phyloP scores from a whole-genome alignment of 92 coral and sea anemone species.

The Desmophyllum pertusum region DNA sequence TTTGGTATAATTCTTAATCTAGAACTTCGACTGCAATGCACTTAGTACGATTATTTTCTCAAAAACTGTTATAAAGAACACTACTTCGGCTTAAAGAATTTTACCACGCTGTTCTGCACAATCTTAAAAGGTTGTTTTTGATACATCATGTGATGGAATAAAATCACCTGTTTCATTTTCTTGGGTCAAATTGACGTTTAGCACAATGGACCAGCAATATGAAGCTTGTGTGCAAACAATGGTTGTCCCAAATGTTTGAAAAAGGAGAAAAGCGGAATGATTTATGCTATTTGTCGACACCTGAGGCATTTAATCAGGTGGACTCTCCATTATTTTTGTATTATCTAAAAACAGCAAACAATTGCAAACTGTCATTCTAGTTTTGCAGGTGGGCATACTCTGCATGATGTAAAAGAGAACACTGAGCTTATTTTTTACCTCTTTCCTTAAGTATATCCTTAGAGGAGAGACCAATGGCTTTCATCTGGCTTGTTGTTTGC shows the following conservation, averaged over 20 bases:
- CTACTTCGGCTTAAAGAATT: too few relatives aligned
- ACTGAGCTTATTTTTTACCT: not conserved
- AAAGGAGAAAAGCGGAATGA: not conserved
- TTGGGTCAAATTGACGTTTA: too few relatives aligned
- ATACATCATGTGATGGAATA: too few relatives aligned
- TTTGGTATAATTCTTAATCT: too few relatives aligned
- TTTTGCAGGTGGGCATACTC: slow-evolving; percentile 26
- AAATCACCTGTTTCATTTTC: not conserved
- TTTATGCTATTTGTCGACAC: not conserved
- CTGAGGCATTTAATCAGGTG: slow-evolving; percentile 24
- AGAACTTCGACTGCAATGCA: too few relatives aligned
- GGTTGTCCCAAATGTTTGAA: not conserved
- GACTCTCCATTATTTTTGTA: not conserved
- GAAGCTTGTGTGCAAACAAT: too few relatives aligned
- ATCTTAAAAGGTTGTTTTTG: too few relatives aligned
- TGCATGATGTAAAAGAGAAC: not conserved
- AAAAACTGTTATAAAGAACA: too few relatives aligned
- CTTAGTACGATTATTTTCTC: too few relatives aligned
- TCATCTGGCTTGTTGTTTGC: not conserved
- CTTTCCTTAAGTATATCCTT: not conserved
- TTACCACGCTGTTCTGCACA: too few relatives aligned
- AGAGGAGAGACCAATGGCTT: slow-evolving; percentile 17
- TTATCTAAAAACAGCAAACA: not conserved
- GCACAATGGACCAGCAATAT: too few relatives aligned
- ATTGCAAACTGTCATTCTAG: not conserved